These are phyloP conservation scores for Gari tellinella DNA, from an alignment of 2,888 invertebrate genomes.

Conservation along the genomic window DNA sequence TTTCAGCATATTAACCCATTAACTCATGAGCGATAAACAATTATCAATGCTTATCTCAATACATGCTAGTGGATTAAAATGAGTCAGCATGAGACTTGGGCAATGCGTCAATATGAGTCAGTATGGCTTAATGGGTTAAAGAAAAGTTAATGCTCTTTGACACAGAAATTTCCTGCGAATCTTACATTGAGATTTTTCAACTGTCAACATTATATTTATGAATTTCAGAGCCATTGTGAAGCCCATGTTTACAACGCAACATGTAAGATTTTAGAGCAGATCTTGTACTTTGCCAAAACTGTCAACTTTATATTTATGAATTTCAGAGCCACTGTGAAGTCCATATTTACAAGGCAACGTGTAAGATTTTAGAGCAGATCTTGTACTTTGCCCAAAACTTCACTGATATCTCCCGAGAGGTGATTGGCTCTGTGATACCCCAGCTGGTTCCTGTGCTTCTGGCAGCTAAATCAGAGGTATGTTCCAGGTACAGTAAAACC, in stretches of 20 bases:
- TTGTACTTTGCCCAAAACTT: constrained; percentile 56
- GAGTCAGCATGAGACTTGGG: too few relatives aligned
- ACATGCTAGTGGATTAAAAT: too few relatives aligned
- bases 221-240: constrained; percentile 63
- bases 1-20: too few relatives aligned
- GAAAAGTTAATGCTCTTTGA: neutral
- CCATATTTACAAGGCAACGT: constrained; percentile 35
- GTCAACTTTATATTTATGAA: too few relatives aligned
- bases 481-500: too few relatives aligned
- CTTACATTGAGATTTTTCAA: too few relatives aligned
- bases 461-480: constrained; percentile 47
- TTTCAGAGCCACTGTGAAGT: constrained; percentile 63
- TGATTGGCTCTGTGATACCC: constrained; percentile 54
- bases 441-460: constrained; percentile 64
- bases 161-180: neutral
- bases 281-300: constrained; percentile 55
- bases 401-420: constrained; percentile 64
- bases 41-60: too few relatives aligned
- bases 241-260: constrained; percentile 34
- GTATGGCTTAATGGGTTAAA: too few relatives aligned
- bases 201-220: too few relatives aligned
- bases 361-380: constrained; percentile 55
- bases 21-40: too few relatives aligned
- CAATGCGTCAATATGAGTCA: too few relatives aligned
- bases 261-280: constrained; percentile 50